phyloP scores from a whole-genome alignment of 1,140 invertebrate genomes.

The Musca vetustissima region DNA sequence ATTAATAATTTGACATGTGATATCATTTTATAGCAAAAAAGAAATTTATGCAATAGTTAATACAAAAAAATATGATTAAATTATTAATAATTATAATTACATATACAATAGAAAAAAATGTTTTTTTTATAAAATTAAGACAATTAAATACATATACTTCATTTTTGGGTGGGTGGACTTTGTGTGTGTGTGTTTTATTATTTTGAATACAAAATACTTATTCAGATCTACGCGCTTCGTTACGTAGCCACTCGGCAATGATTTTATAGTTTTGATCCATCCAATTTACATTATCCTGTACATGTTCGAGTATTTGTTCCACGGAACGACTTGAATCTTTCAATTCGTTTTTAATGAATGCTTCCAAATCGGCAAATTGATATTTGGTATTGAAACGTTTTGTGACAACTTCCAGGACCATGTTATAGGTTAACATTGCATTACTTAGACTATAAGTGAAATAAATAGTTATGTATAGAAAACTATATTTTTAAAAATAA shows the following conservation, averaged over 20 bases:
- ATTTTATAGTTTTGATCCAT: slow-evolving; percentile 71
- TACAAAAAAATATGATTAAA: too few relatives aligned
- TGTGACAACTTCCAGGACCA: slow-evolving; percentile 71
- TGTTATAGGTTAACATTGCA: slow-evolving; percentile 68
- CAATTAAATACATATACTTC: neutral
- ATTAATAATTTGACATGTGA: too few relatives aligned
- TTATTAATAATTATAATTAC: too few relatives aligned
- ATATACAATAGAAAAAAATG: too few relatives aligned
- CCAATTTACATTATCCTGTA: slow-evolving; percentile 79
- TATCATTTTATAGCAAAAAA: too few relatives aligned
- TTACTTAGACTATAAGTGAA: slow-evolving; percentile 65
- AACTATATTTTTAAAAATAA: neutral
- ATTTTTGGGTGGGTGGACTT: too few relatives aligned
- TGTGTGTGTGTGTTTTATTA: too few relatives aligned
- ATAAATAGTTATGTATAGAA: neutral
- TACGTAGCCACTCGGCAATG: slow-evolving; percentile 71
- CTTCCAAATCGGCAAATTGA: slow-evolving; percentile 73
- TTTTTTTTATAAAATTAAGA: neutral
- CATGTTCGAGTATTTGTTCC: slow-evolving; percentile 76
- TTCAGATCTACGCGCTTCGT: neutral
- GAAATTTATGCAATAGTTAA: too few relatives aligned
- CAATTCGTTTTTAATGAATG: slow-evolving; percentile 63
- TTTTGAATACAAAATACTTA: slow-evolving; percentile 1
- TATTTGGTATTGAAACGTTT: slow-evolving; percentile 71
- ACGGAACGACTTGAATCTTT: slow-evolving; percentile 70